A percentile compares a stretch with the other conserved stretches of the same genome.
Conservation (phyloP, 2,888 invertebrate species). For the Tribolium freemani region DNA sequence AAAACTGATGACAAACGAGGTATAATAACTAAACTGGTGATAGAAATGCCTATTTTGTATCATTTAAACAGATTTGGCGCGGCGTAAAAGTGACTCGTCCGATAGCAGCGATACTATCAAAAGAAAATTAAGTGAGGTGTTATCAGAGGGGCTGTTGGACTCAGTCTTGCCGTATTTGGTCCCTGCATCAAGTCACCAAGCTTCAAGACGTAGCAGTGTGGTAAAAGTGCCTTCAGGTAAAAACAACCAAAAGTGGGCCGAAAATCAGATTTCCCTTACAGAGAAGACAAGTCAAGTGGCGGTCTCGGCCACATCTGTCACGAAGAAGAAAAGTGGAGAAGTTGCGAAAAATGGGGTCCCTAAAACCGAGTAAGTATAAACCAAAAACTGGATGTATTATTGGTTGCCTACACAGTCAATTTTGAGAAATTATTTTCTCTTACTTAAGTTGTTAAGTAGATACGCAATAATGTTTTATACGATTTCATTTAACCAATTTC, state of each 20-base stretch:
- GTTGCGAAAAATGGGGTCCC: slow-evolving; percentile 61
- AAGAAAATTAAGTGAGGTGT: slow-evolving; percentile 70
- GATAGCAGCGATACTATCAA: slow-evolving; percentile 56
- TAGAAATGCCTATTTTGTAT: not conserved
- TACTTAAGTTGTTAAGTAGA: too few species aligned
- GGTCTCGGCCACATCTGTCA: slow-evolving; percentile 7
- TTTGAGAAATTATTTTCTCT: too few species aligned
- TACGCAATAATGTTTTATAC: too few species aligned
- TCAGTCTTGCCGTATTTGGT: slow-evolving; percentile 85
- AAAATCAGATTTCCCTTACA: not conserved
- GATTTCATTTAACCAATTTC: too few species aligned
- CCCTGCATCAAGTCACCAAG: slow-evolving; percentile 68
- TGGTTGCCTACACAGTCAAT: not conserved
- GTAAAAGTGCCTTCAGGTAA: slow-evolving; percentile 36
- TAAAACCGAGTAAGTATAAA: slow-evolving; percentile 71
- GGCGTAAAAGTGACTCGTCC: slow-evolving; percentile 37
- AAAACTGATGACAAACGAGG: slow-evolving; percentile 52
- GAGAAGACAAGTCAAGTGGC: slow-evolving; percentile 14
- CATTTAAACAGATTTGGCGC: slow-evolving; percentile 10
- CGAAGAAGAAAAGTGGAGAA: slow-evolving; percentile 51
- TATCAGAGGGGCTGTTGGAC: slow-evolving; percentile 87
- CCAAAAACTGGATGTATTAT: not conserved
- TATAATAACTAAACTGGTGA: slow-evolving; percentile 3
- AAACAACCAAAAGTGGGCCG: not conserved
- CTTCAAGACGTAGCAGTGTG: slow-evolving; percentile 29